Base-by-base conservation (phyloP, 2,888 invertebrate species). In the Cepaea hortensis region DNA sequence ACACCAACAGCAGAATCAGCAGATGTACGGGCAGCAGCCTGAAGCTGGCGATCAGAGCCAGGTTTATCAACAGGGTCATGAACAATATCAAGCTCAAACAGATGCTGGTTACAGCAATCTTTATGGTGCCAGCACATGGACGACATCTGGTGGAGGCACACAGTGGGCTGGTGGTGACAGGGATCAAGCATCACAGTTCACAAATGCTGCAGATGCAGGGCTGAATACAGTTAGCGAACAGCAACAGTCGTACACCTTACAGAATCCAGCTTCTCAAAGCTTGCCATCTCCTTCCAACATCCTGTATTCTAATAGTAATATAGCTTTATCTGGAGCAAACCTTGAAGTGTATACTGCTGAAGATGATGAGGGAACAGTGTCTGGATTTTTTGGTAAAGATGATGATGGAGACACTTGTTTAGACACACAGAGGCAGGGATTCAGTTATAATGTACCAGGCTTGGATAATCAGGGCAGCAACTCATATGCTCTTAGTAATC, bases 311-410 rank as follows among this genome's bases (percentile, higher is more conserved):
- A 50, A 20, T 3, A 55, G 11, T 11, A 55, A 55, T 55, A 11
- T 55, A 11, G 55, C 55, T 55, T 55, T 55, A 55, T 11, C 55
- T 55, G 55, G 55, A 55, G 48, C 85, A 61, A n/a, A 46, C 35
- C 18, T 87, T 2, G 65, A 82, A 9, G 77, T 77, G 20, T 81
- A 77, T 11, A 55, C 55, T 70, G 72, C 85, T 62, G 75, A 85
- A 75, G 84, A 75, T 80, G 85, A 85, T 55, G 87, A 88, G 84
- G 90, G 90, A 15, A 89, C 90, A n/a, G 88, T 90, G 82, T 88
- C 89, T 18, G 89, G 87, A 6, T 90, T 89, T 50, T 90, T 87
- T 85, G 85, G 88, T 7, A 84, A 86, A 48, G 90, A 90, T 83
- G 84, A 79, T 75, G 88, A 89, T 50, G 89, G 86, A 7, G 84